phyloP scores from a whole-genome alignment of 2,797 vertebrate species.

The Chromobotia macracanthus region DNA sequence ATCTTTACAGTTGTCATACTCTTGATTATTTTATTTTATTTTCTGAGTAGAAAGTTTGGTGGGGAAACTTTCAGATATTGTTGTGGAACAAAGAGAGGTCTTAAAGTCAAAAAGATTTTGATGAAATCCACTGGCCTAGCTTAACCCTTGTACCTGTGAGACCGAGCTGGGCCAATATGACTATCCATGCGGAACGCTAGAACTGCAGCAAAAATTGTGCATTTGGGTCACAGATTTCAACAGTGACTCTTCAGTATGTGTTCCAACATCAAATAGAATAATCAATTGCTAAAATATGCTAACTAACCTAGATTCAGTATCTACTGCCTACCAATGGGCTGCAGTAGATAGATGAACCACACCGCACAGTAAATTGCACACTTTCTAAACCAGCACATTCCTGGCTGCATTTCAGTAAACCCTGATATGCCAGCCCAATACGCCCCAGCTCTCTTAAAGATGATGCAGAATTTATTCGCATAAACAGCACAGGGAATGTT shows the following conservation, averaged over 20 bases:
- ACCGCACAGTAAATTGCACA: conserved; percentile 22
- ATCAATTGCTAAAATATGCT: conserved; percentile 44
- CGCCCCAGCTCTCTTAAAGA: neutral
- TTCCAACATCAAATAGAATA: conserved; percentile 61
- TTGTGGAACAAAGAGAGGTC: no score
- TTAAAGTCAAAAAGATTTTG: no score
- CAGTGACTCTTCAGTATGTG: conserved; percentile 30
- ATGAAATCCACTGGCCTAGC: no score
- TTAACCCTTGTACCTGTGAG: neutral
- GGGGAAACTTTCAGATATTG: no score
- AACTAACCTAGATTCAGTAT: conserved; percentile 55
- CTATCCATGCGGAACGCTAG: conserved; percentile 8
- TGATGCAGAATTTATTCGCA: conserved; percentile 25
- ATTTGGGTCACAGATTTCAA: conserved; percentile 49
- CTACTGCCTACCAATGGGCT: conserved; percentile 3
- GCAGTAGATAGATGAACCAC: conserved; percentile 17
- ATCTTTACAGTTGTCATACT: no score
- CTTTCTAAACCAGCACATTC: conserved; percentile 15
- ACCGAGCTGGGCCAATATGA: neutral
- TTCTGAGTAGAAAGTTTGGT: no score
- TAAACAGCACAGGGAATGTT: conserved; percentile 20
- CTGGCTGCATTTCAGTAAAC: conserved; percentile 32
- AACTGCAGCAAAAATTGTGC: conserved; percentile 29
- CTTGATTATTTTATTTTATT: no score
- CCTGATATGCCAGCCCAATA: neutral